Base-by-base conservation (phyloP, 2,797 vertebrate genomes). In the Pangasius mekongensis region DNA sequence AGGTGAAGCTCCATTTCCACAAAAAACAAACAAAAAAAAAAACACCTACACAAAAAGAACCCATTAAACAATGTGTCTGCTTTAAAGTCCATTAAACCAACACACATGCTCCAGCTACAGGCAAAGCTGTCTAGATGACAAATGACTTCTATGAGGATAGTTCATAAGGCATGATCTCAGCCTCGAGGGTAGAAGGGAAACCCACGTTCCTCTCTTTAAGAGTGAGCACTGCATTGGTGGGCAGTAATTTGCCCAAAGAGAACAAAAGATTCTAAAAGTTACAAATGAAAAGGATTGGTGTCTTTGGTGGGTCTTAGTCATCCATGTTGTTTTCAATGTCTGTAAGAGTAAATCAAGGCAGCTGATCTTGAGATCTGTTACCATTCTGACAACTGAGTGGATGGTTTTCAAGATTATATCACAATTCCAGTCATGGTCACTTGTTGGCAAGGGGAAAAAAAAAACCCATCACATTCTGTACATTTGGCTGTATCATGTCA, bases 121-220 rank as follows among this genome's bases (percentile, higher is more conserved):
- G 88, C 88, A 24, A 82, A 76, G 78, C 56, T 86, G 84, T 66
- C 84, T 8, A n/a, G 27, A 22, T 86, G 87, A 88, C 76, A 86
- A 85, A 88, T 58, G 74, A 52, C 56, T 24, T 22, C 33, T 10
- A 39, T 30, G 58, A 58, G 30, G 6, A 54, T 33, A 39, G 69
- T 43, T 60, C 58, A 77, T 69, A 85, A 81, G 52, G 36, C 64
- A 52, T 52, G 49, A 49, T 69, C 71, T 80, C 5, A 56, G 33
- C 76, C 43, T 78, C 5, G 11, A 56, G 33, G 47, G 14, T 39
- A 49, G 27, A 83, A 49, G 22, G 39, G 20, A 83, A 76, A 71
- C 27, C 43, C 62, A 22, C n/a, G 66, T 36, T 43, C 27, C 33
- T 54, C 56, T 60, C 22, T 39, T 81, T 36, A 58, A 24, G 56